Percentiles rank a stretch among this genome's conserved stretches.
Evolutionary conservation across 1,140 invertebrate genomes (phyloP).

Genomic region (Heliconius congener): DNA sequence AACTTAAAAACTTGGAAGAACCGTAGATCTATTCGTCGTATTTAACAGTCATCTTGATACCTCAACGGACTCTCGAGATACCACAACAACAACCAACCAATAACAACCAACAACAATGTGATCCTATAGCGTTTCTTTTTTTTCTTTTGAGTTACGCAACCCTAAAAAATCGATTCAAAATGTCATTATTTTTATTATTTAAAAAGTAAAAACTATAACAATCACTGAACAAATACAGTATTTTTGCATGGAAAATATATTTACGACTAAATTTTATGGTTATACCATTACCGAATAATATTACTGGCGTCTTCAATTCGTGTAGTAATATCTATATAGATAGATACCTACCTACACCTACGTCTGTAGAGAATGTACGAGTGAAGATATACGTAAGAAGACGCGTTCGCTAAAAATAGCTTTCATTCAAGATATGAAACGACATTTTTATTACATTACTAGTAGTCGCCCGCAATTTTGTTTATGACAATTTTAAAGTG

Average conservation of each 20-base stretch:
- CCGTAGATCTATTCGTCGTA: no score
- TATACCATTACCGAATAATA: slow-evolving; percentile 15
- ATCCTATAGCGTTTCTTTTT: no score
- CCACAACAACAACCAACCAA: no score
- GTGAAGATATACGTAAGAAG: slow-evolving; percentile 6
- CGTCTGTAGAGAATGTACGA: no score
- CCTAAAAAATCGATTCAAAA: background rate
- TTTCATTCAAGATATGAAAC: slow-evolving; percentile 26
- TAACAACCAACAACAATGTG: no score
- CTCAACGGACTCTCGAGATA: no score
- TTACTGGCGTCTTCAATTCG: slow-evolving; percentile 27
- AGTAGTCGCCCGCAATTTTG: no score
- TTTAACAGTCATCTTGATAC: no score
- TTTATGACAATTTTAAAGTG: no score
- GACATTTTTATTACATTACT: background rate
- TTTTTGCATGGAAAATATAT: slow-evolving; percentile 2
- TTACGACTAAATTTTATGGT: slow-evolving; percentile 14
- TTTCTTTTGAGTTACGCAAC: no score
- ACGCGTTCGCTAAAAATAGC: slow-evolving; percentile 18
- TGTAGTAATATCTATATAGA: background rate
- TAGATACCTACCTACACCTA: background rate
- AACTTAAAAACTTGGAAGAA: no score
- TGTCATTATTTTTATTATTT: background rate
- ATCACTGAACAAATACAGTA: background rate
- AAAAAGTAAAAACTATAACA: background rate